Conservation (phyloP, 1,140 invertebrate genomes). For the Zaprionus nigranus region DNA sequence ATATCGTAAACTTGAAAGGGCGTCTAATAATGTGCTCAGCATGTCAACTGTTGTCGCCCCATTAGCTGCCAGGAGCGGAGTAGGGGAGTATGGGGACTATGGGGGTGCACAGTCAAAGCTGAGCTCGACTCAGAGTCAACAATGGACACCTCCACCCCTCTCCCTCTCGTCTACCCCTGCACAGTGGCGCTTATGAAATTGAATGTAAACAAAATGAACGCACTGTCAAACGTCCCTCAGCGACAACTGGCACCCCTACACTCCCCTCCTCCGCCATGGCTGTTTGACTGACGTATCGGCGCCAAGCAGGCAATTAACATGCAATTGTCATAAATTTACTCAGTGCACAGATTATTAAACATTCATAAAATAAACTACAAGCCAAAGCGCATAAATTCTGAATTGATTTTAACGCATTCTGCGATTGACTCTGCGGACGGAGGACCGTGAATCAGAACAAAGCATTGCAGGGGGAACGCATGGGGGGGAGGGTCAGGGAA, state of each 20-base stretch:
- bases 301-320: slow-evolving; percentile 80
- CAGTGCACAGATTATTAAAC: slow-evolving; percentile 78
- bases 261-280: not conserved
- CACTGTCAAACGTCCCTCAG: slow-evolving; percentile 31
- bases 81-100: not conserved
- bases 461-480: slow-evolving; percentile 8
- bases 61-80: not conserved
- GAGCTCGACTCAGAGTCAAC: slow-evolving; percentile 52
- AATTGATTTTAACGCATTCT: slow-evolving; percentile 77
- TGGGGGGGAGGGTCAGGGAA: slow-evolving; percentile 17
- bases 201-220: slow-evolving; percentile 75
- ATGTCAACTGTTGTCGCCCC: slow-evolving; percentile 53
- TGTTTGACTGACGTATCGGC: slow-evolving; percentile 70
- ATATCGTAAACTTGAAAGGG: slow-evolving; percentile 48
- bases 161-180: not conserved
- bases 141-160: slow-evolving; percentile 35
- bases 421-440: slow-evolving; percentile 6
- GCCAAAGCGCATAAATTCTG: slow-evolving; percentile 74
- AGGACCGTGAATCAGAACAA: slow-evolving; percentile 35
- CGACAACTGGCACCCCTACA: not conserved
- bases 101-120: slow-evolving; percentile 31
- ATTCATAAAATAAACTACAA: slow-evolving; percentile 81
- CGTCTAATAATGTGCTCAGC: slow-evolving; percentile 69
- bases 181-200: slow-evolving; percentile 73
- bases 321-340: slow-evolving; percentile 78